phyloP scores from a whole-genome alignment of 2,113 vertebrate genomes.

The Lonchura striata region DNA sequence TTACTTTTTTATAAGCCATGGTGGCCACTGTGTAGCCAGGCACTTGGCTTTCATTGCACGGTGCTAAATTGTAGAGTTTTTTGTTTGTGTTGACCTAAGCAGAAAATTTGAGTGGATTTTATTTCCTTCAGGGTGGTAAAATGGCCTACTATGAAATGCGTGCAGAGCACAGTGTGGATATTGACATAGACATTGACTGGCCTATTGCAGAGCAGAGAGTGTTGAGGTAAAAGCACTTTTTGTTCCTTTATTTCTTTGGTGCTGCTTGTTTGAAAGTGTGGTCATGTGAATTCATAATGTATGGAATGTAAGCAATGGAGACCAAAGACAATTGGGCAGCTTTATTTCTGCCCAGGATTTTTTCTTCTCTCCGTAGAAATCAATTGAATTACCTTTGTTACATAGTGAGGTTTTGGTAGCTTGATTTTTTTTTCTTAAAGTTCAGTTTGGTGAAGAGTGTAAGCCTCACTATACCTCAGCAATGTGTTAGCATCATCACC shows the following conservation, averaged over 20 bases:
- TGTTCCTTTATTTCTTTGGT: background rate
- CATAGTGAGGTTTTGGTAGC: background rate
- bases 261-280: background rate
- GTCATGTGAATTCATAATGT: background rate
- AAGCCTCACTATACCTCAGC: background rate
- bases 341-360: background rate
- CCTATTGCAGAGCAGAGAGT: constrained; percentile 96
- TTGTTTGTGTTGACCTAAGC: background rate
- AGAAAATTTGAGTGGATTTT: background rate
- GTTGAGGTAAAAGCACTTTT: constrained; percentile 77
- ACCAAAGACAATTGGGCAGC: background rate
- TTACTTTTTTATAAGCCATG: background rate
- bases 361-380: background rate
- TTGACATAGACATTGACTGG: constrained; percentile 97
- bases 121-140: constrained; percentile 82
- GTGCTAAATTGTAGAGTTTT: background rate
- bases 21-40: background rate
- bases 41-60: background rate
- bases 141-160: constrained; percentile 91
- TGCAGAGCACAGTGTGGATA: constrained; percentile 92
- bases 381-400: background rate
- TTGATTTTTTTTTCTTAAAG: background rate
- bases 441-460: background rate
- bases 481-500: background rate
- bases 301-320: background rate